phyloP scores from a whole-genome alignment of 2,888 invertebrate genomes.

The Mythimna ferrago region DNA sequence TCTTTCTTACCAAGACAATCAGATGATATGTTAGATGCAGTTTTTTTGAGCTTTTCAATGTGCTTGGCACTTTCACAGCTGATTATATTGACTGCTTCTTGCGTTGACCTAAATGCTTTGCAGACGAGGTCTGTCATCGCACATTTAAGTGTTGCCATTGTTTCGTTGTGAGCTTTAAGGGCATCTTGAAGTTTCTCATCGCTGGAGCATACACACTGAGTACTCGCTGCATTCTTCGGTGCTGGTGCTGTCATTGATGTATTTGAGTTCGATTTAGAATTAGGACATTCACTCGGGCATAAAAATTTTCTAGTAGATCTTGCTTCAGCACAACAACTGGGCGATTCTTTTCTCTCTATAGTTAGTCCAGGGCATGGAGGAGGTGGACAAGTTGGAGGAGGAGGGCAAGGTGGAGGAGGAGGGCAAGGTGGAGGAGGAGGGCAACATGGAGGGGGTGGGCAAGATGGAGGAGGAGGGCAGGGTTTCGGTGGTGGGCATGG shows the following conservation, averaged over 20 bases:
- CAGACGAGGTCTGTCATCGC: conserved; percentile 74
- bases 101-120: conserved; percentile 71
- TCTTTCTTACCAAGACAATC: background rate
- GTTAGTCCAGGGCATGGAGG: conserved; percentile 1
- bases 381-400: background rate
- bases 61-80: conserved; percentile 69
- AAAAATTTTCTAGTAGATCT: conserved; percentile 22
- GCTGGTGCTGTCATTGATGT: conserved; percentile 39
- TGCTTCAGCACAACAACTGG: background rate
- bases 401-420: background rate
- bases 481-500: background rate
- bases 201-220: conserved; percentile 1
- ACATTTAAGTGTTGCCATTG: conserved; percentile 71
- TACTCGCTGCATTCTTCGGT: too few species aligned
- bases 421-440: background rate
- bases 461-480: background rate
- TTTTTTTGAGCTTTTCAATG: conserved; percentile 58
- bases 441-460: background rate
- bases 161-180: conserved; percentile 65
- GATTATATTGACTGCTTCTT: conserved; percentile 72
- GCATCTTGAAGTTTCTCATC: conserved; percentile 31
- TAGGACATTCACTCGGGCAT: conserved; percentile 40
- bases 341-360: conserved; percentile 3
- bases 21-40: conserved; percentile 37
- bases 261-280: conserved; percentile 29